A percentile compares a stretch with the other conserved stretches of the same genome.
Conservation (phyloP, 2,797 vertebrate genomes). For the Manis pentadactyla region DNA sequence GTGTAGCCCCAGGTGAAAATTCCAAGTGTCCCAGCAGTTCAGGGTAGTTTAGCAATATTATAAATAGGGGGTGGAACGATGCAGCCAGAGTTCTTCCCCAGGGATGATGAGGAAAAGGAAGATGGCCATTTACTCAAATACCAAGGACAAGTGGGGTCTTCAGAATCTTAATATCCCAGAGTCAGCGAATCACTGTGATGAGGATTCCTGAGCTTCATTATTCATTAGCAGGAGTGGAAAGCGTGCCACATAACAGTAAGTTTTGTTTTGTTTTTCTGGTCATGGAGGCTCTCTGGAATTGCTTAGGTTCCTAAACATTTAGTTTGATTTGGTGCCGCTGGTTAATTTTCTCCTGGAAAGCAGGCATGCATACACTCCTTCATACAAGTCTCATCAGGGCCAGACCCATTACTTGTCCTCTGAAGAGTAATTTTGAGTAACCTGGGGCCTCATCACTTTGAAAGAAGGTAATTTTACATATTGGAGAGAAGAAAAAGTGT, state of each 20-base stretch:
- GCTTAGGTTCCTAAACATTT: slow-evolving; percentile 8
- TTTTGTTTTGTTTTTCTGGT: slow-evolving; percentile 7
- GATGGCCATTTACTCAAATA: neutral
- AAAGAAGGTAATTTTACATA: slow-evolving; percentile 14
- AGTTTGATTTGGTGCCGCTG: neutral
- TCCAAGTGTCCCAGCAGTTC: neutral
- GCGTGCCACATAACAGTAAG: neutral
- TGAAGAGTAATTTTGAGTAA: slow-evolving; percentile 53
- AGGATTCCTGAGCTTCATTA: neutral
- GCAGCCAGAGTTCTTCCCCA: neutral
- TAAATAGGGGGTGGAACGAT: neutral
- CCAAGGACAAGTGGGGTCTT: neutral
- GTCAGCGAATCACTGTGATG: neutral
- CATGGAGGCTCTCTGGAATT: neutral
- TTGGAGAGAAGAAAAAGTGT: neutral
- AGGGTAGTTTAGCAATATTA: neutral
- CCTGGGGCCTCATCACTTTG: neutral
- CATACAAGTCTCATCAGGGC: neutral
- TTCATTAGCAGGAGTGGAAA: neutral
- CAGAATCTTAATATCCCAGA: neutral
- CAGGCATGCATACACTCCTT: neutral
- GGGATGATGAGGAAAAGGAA: neutral
- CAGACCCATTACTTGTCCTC: neutral
- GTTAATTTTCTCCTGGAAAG: slow-evolving; percentile 28
- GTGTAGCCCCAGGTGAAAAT: neutral